Conservation (phyloP, 2,888 invertebrate genomes). For the Orthonychiurus folsomi region DNA sequence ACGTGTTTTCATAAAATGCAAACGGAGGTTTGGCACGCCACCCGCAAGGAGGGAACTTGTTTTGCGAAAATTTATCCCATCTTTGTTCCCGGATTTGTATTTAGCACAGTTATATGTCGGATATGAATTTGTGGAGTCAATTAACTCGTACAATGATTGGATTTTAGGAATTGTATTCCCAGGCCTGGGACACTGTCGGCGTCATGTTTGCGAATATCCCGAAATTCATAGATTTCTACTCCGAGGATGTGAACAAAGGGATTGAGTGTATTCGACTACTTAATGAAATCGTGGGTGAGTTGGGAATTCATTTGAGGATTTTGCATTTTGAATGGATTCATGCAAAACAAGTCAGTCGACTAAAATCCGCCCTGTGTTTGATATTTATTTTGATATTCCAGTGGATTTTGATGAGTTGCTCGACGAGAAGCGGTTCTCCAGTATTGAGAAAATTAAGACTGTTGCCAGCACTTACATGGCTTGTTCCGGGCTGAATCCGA, state of each 20-base stretch:
- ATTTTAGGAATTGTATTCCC: constrained; percentile 72
- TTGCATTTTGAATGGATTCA: no score
- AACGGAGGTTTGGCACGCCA: no score
- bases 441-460: constrained; percentile 91
- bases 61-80: no score
- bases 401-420: constrained; percentile 83
- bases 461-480: constrained; percentile 92
- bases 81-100: no score
- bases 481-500: constrained; percentile 81
- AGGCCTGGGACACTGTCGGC: constrained; percentile 75
- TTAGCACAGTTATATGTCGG: no score
- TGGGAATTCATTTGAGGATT: constrained; percentile 26
- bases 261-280: constrained; percentile 93
- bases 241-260: constrained; percentile 89
- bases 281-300: constrained; percentile 93
- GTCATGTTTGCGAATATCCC: constrained; percentile 97
- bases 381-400: no score
- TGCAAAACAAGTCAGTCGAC: no score
- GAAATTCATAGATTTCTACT: constrained; percentile 96
- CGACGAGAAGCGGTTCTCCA: constrained; percentile 72
- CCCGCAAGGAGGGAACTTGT: no score
- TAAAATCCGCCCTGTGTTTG: no score
- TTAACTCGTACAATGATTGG: no score
- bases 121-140: no score
- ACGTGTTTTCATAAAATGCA: no score